Base-by-base conservation (phyloP, 2,113 vertebrate genomes). In the Xenotilapia caudafasciata region DNA sequence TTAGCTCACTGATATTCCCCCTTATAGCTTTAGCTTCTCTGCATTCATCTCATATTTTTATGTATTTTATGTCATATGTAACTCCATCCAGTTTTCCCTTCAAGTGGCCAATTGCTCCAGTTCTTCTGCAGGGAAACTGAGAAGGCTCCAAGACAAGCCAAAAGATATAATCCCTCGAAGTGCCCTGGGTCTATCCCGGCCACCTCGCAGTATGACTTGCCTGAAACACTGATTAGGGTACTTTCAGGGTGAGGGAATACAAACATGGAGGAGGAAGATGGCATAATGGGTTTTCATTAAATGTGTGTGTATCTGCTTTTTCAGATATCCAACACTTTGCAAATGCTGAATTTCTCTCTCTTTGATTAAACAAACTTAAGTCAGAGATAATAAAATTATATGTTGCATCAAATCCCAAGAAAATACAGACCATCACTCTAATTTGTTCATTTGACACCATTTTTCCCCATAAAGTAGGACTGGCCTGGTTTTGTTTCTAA, bases 1-100 rank as follows among this genome's bases (percentile, higher is more conserved):
- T 90, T 28, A 49, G 83, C 58, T 91, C 23, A 21, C 10, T 58
- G 86, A 88, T 92, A 90, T 93, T 81, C 86, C 87, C 89, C 90
- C 92, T 92, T n/a, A 23, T n/a, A 26, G 31, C 45, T 81, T 79
- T 33, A 23, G 26, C 62, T 35, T 53, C n/a, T 21, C 62, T 23
- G 56, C 83, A 4, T 42, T 56, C 83, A 75, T 26, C 9, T 35
- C 31, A 35, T 35, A 65, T 65, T 35, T 65, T 65, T 35, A 35
- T 65, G 60, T 65, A 65, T 65, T 65, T 65, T 35, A 65, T 65
- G 31, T 65, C 1, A 65, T n/a, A n/a, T 65, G 60, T 35, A 62
- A 62, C 31, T 35, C 4, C 21, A 40, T 40, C 65, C n/a, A 73
- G 8, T 45, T 9, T 73, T 73, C 21, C 0, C 38, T 73, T 40